phyloP scores from a whole-genome alignment of 2,113 vertebrate genomes.

The Brachyhypopomus gauderio region DNA sequence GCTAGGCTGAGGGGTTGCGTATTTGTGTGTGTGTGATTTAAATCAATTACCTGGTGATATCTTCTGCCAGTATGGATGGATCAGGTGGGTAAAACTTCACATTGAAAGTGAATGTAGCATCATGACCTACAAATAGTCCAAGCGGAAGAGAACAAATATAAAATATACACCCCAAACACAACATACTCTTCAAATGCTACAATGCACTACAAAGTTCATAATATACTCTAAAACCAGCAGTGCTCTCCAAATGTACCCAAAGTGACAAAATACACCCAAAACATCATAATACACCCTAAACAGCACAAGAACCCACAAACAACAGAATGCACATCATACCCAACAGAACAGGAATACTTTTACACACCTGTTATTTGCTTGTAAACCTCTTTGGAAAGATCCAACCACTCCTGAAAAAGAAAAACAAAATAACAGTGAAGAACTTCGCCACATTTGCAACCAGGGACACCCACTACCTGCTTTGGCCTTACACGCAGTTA shows the following conservation, averaged over 20 bases:
- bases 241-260: no score
- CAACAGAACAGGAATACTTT: neutral
- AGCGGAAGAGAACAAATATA: neutral
- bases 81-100: conserved; percentile 98
- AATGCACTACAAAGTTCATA: no score
- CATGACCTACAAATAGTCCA: conserved; percentile 70
- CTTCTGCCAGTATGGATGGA: conserved; percentile 90
- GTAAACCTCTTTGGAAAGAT: conserved; percentile 90
- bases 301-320: no score
- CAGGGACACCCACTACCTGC: no score
- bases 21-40: neutral
- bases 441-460: neutral
- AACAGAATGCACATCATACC: no score
- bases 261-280: no score
- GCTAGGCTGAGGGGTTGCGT: neutral
- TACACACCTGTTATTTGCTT: conserved; percentile 89
- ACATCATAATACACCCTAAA: no score
- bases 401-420: conserved; percentile 86
- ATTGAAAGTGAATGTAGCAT: conserved; percentile 88
- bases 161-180: neutral
- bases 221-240: no score
- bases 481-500: no score
- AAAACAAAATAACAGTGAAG: conserved; percentile 50
- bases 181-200: neutral
- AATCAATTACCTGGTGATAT: conserved; percentile 88